Percentiles rank a stretch among this genome's conserved stretches.
phyloP scores from a whole-genome alignment of 2,888 invertebrate species.

The Rotaria sp. region DNA sequence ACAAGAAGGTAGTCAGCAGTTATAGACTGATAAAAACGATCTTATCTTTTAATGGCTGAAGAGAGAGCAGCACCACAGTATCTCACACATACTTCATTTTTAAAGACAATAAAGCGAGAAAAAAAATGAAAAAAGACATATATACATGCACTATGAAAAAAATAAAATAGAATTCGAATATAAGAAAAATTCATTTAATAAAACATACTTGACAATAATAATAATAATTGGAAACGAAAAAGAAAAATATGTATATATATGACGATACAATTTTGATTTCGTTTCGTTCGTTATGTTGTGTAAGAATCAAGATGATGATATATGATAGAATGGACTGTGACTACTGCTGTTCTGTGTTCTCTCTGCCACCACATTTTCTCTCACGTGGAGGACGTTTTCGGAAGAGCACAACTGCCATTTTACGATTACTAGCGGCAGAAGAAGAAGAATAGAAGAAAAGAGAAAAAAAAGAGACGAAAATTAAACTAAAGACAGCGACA shows the following conservation, averaged over 20 bases:
- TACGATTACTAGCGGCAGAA: background rate
- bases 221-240: background rate
- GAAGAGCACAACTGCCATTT: no score
- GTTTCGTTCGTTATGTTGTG: background rate
- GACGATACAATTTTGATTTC: background rate
- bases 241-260: background rate
- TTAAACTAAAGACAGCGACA: no score
- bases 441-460: background rate
- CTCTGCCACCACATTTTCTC: no score
- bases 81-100: background rate
- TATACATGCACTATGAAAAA: background rate
- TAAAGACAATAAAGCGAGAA: background rate
- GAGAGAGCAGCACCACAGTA: background rate
- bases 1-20: background rate
- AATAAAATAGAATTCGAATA: no score
- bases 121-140: background rate
- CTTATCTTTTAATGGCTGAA: background rate
- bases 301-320: no score
- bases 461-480: background rate
- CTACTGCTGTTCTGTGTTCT: background rate
- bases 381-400: no score
- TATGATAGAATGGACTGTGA: background rate
- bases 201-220: background rate
- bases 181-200: background rate
- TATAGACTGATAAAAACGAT: background rate